phyloP scores from a whole-genome alignment of 2,797 vertebrate species.

The Poeciliopsis presidionis region DNA sequence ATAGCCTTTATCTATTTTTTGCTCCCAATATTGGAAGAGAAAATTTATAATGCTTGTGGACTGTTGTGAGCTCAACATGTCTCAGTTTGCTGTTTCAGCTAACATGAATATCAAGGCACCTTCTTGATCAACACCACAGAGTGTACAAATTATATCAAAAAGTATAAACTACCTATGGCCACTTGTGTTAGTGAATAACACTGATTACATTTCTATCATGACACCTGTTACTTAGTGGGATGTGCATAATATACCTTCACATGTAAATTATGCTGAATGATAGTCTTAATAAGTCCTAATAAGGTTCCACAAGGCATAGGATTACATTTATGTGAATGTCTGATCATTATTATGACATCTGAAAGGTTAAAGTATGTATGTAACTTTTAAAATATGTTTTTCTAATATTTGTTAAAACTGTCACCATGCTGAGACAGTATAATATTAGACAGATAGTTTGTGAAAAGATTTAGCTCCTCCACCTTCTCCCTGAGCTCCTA shows the following conservation, averaged over 20 bases:
- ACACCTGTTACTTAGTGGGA: neutral
- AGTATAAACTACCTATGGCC: neutral
- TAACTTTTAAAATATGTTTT: no score
- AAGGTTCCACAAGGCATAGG: neutral
- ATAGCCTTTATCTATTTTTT: constrained; percentile 57
- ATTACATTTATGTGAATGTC: neutral
- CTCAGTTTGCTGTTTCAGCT: constrained; percentile 49
- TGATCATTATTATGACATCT: neutral
- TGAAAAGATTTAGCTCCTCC: no score
- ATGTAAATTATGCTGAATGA: neutral
- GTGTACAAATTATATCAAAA: neutral
- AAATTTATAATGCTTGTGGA: constrained; percentile 59
- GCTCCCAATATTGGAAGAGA: constrained; percentile 49
- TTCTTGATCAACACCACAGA: constrained; percentile 40
- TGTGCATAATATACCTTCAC: neutral
- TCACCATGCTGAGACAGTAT: no score
- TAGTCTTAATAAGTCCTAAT: neutral
- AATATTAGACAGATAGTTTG: no score
- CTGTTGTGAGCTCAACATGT: constrained; percentile 59
- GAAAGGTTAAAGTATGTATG: neutral
- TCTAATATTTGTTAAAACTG: no score
- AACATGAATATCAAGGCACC: constrained; percentile 51
- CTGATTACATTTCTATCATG: neutral
- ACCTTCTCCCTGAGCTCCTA: no score
- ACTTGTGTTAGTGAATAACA: neutral